These are phyloP conservation scores for Salvator merianae DNA, from an alignment of 2,113 vertebrate genomes.

Conservation along the genomic window DNA sequence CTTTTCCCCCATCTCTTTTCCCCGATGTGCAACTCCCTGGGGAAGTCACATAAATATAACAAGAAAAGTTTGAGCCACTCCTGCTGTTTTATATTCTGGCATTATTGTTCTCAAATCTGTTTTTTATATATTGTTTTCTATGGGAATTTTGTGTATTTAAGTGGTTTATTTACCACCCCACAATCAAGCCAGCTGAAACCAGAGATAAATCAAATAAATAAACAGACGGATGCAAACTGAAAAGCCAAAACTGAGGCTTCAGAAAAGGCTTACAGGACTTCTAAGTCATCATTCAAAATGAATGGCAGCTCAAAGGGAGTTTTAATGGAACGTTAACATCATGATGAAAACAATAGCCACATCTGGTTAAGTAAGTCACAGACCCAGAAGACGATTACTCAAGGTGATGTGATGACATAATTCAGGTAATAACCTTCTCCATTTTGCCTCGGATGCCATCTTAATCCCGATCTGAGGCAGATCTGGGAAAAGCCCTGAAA, in stretches of 20 bases:
- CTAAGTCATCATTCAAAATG: background rate
- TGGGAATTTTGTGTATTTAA: too few relatives aligned
- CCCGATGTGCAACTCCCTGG: too few relatives aligned
- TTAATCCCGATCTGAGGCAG: slow-evolving; percentile 33
- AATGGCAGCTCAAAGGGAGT: background rate
- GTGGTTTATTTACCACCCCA: too few relatives aligned
- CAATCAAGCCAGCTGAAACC: too few relatives aligned
- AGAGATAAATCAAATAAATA: too few relatives aligned
- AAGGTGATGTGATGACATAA: slow-evolving; percentile 33
- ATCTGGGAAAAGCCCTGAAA: slow-evolving; percentile 14
- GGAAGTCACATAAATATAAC: too few relatives aligned
- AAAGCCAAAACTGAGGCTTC: background rate
- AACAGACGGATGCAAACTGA: too few relatives aligned
- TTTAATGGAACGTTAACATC: background rate
- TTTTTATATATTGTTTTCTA: too few relatives aligned
- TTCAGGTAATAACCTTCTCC: slow-evolving; percentile 24
- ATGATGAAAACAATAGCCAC: background rate
- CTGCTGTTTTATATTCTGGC: too few relatives aligned
- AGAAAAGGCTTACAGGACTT: background rate
- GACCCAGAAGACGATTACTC: slow-evolving; percentile 6
- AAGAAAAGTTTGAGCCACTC: too few relatives aligned
- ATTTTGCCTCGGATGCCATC: slow-evolving; percentile 21
- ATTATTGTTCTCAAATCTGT: too few relatives aligned
- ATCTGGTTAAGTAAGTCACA: slow-evolving; percentile 3
- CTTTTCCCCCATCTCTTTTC: too few relatives aligned